Percentiles rank a stretch among this genome's conserved stretches.
phyloP scores from a whole-genome alignment of 1,140 invertebrate species.

The Laupala kohalensis region DNA sequence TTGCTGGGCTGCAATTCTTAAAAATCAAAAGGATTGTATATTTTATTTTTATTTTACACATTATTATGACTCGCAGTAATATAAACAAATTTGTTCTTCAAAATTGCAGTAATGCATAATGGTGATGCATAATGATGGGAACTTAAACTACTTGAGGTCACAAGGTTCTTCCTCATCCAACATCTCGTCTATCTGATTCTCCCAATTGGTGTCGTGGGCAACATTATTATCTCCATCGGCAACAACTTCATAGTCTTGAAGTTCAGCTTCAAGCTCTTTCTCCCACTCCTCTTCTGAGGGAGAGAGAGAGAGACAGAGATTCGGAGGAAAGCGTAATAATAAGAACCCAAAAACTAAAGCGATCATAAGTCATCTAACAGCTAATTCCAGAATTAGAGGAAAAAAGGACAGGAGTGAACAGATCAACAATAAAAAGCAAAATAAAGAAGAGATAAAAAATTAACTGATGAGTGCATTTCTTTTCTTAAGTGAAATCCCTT shows the following conservation, averaged over 20 bases:
- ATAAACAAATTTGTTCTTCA: neutral
- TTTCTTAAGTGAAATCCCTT: no score
- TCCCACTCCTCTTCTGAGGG: conserved; percentile 78
- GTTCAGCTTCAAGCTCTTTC: conserved; percentile 78
- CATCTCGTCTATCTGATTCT: conserved; percentile 41
- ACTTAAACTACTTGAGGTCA: conserved; percentile 20
- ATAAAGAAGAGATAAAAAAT: neutral
- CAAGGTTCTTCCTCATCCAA: conserved; percentile 33
- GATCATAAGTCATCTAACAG: neutral
- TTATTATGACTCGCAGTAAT: neutral
- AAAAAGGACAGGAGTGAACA: neutral
- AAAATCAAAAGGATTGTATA: neutral
- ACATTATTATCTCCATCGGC: conserved; percentile 28
- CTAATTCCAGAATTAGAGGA: neutral
- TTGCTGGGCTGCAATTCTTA: neutral
- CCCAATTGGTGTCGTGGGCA: conserved; percentile 37
- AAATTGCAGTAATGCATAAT: neutral
- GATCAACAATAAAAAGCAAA: neutral
- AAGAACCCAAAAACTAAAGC: neutral
- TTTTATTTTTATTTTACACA: neutral
- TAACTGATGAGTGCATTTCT: neutral
- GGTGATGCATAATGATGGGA: neutral
- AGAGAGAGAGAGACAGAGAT: conserved; percentile 25
- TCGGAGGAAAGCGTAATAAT: conserved; percentile 9
- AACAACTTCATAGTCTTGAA: conserved; percentile 85